These are phyloP conservation scores for Geopemphigus sp. DNA, from an alignment of 1,140 invertebrate species.

Conservation along the genomic window DNA sequence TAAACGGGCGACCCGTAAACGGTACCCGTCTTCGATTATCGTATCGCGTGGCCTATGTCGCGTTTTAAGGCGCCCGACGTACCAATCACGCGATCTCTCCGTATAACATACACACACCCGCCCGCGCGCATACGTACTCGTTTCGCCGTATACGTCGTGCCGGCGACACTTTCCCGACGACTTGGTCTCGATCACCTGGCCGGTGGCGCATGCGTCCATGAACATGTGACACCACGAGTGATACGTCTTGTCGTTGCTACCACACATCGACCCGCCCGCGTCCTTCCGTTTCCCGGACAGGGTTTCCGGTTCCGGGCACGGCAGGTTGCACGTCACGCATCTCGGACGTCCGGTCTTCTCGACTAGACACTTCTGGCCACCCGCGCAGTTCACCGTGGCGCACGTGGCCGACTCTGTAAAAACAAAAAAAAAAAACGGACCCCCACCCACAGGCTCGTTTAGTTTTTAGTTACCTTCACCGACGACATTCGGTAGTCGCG, in stretches of 20 bases:
- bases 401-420: conserved; percentile 72
- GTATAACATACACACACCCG: too few relatives aligned
- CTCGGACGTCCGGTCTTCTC: conserved; percentile 70
- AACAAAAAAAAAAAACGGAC: conserved; percentile 29
- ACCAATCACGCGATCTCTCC: too few relatives aligned
- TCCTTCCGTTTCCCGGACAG: conserved; percentile 56
- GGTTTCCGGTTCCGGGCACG: conserved; percentile 59
- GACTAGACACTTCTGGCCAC: conserved; percentile 72
- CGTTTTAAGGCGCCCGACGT: too few relatives aligned
- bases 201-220: conserved; percentile 76
- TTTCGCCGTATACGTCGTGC: background rate
- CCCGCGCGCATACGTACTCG: background rate
- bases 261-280: conserved; percentile 67
- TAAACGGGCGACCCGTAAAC: too few relatives aligned
- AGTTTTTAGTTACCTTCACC: too few relatives aligned
- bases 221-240: conserved; percentile 84
- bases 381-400: conserved; percentile 68
- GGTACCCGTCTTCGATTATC: too few relatives aligned
- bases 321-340: conserved; percentile 71
- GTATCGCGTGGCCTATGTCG: too few relatives aligned
- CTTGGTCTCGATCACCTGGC: conserved; percentile 73
- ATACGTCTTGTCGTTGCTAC: conserved; percentile 79
- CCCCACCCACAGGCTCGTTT: too few relatives aligned
- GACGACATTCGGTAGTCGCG: too few relatives aligned
- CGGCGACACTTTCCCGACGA: conserved; percentile 69